These are phyloP conservation scores for Gopherus evgoodei DNA, from an alignment of 2,113 vertebrate species.

Conservation along the genomic window DNA sequence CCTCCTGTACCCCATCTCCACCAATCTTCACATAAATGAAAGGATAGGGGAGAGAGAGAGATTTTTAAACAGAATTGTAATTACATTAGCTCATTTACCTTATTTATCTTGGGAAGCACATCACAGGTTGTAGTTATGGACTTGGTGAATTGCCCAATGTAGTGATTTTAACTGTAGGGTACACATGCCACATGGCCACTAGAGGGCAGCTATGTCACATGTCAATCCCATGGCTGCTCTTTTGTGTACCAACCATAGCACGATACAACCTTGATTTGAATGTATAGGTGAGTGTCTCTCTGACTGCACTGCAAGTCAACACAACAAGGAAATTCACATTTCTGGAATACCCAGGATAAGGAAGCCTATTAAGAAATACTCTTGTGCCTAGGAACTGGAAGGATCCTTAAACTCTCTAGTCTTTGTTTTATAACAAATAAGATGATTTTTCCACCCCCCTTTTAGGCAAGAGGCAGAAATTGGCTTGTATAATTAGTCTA, in stretches of 20 bases:
- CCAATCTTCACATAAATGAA: fast-evolving
- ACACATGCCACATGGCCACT: fast-evolving
- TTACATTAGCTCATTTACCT: background rate
- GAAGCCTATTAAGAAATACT: background rate
- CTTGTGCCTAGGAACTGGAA: background rate
- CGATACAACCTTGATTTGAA: fast-evolving
- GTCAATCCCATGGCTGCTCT: fast-evolving
- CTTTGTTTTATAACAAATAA: background rate
- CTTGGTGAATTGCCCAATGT: background rate
- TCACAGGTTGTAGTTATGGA: background rate
- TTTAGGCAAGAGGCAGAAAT: background rate
- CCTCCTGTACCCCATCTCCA: background rate
- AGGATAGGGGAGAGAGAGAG: fast-evolving
- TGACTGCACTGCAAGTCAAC: background rate
- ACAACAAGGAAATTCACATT: background rate
- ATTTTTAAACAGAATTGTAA: background rate
- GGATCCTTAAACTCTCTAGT: background rate
- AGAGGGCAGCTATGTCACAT: background rate
- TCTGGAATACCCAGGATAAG: background rate
- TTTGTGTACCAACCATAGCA: fast-evolving
- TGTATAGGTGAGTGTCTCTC: fast-evolving
- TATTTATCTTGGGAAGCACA: background rate
- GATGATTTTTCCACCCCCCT: background rate
- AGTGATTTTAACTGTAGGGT: fast-evolving
- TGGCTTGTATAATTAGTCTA: background rate